Conservation (phyloP, 2,888 invertebrate species). For the Apantesis nais region DNA sequence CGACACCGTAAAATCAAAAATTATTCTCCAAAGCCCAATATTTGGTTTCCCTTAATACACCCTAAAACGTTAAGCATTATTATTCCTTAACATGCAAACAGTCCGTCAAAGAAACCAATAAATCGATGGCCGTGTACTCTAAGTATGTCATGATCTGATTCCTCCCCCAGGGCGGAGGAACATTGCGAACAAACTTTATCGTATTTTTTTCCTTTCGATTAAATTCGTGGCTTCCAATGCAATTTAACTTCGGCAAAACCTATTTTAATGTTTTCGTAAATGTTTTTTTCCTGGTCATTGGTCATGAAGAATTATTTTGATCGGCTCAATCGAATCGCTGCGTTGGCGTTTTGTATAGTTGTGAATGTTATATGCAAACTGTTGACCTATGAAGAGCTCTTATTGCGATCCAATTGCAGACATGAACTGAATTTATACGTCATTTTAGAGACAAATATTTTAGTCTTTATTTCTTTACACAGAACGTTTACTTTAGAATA, state of each 20-base stretch:
- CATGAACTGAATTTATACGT: too few relatives aligned
- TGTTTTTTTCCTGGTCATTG: constrained; percentile 10
- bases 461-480: too few relatives aligned
- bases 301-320: constrained; percentile 1
- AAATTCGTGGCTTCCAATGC: constrained; percentile 37
- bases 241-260: constrained; percentile 47
- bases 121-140: constrained; percentile 14
- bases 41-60: constrained; percentile 3
- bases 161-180: constrained; percentile 17
- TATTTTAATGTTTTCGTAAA: constrained; percentile 39
- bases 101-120: constrained; percentile 16
- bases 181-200: constrained; percentile 24
- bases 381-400: too few relatives aligned
- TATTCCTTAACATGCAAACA: constrained; percentile 14
- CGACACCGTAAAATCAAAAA: constrained; percentile 2
- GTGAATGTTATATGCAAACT: neutral
- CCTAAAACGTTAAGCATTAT: constrained; percentile 3
- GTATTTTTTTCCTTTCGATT: constrained; percentile 44
- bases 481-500: too few relatives aligned
- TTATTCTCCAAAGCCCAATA: neutral
- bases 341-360: neutral
- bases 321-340: constrained; percentile 6
- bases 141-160: constrained; percentile 37
- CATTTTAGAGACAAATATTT: too few relatives aligned
- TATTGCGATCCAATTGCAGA: too few relatives aligned